Evolutionary conservation across 2,888 invertebrate species (phyloP).

Genomic region (Mimachlamys varia): DNA sequence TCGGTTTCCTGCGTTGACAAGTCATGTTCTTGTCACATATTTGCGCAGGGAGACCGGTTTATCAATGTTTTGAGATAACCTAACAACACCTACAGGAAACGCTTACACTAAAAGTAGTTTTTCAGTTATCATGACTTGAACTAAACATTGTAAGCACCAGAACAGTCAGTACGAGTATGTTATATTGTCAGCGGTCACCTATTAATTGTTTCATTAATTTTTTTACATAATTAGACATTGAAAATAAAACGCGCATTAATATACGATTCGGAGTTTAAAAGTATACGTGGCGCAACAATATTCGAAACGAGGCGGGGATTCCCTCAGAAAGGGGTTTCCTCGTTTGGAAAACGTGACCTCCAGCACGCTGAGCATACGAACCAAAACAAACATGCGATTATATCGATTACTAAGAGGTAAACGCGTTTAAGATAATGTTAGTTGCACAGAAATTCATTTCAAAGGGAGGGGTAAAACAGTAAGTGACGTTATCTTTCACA

Average conservation of each 20-base stretch:
- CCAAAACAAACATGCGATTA: background rate
- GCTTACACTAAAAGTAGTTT: slow-evolving; percentile 46
- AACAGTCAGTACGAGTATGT: slow-evolving; percentile 38
- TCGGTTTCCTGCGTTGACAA: slow-evolving; percentile 37
- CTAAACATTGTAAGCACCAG: background rate
- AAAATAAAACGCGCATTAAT: slow-evolving; percentile 38
- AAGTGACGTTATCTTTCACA: no score
- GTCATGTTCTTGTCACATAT: slow-evolving; percentile 24
- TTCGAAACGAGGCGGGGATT: slow-evolving; percentile 55
- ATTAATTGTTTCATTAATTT: background rate
- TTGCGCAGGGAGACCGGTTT: slow-evolving; percentile 38
- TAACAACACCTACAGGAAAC: slow-evolving; percentile 57
- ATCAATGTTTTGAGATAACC: slow-evolving; percentile 54
- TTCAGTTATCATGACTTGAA: background rate
- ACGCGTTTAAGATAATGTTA: background rate
- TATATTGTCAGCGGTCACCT: slow-evolving; percentile 1
- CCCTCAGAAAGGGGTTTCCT: slow-evolving; percentile 53
- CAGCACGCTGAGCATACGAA: background rate
- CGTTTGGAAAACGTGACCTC: slow-evolving; percentile 38
- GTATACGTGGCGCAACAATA: slow-evolving; percentile 56
- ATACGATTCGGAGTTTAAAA: background rate
- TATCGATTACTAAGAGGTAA: slow-evolving; percentile 16
- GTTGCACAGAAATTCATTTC: no score
- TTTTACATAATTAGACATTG: background rate
- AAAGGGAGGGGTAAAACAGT: no score